A percentile compares a stretch with the other conserved stretches of the same genome.
These are phyloP conservation scores for Thaleichthys pacificus DNA, from an alignment of 2,797 vertebrate species.

Conservation along the genomic window DNA sequence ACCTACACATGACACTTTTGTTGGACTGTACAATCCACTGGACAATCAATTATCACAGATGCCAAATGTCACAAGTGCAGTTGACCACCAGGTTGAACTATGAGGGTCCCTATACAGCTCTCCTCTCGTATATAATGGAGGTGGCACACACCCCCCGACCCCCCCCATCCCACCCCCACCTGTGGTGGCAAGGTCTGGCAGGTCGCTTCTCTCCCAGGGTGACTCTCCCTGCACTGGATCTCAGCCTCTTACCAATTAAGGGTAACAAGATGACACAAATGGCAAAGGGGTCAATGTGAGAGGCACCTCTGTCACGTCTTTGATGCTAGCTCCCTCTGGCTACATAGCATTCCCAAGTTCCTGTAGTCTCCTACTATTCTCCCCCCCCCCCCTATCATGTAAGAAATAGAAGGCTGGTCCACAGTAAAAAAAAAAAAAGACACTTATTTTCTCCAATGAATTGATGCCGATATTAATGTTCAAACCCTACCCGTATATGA, in stretches of 20 bases:
- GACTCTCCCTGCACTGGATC: constrained; percentile 2
- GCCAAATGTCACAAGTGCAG: constrained; percentile 3
- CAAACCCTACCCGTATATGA: too few relatives aligned
- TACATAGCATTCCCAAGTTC: background rate
- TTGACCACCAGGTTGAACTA: background rate
- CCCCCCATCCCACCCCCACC: constrained; percentile 31
- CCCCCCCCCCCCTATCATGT: background rate
- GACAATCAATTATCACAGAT: background rate
- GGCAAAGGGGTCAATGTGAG: constrained; percentile 35
- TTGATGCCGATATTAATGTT: too few relatives aligned
- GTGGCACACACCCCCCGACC: background rate
- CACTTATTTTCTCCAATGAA: too few relatives aligned
- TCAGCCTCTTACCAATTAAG: constrained; percentile 53
- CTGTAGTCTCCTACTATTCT: background rate
- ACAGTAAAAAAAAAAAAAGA: too few relatives aligned
- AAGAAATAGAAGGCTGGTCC: background rate
- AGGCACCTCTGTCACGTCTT: constrained; percentile 28
- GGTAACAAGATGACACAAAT: constrained; percentile 46
- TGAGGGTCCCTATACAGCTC: background rate
- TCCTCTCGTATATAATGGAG: background rate
- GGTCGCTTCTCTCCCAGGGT: constrained; percentile 14
- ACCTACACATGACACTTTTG: background rate
- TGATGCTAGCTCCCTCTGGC: constrained; percentile 8
- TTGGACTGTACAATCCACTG: too few relatives aligned
- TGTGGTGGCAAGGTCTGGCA: constrained; percentile 25